phyloP scores from a whole-genome alignment of 2,113 vertebrate genomes.

The Rhizomys pruinosus region DNA sequence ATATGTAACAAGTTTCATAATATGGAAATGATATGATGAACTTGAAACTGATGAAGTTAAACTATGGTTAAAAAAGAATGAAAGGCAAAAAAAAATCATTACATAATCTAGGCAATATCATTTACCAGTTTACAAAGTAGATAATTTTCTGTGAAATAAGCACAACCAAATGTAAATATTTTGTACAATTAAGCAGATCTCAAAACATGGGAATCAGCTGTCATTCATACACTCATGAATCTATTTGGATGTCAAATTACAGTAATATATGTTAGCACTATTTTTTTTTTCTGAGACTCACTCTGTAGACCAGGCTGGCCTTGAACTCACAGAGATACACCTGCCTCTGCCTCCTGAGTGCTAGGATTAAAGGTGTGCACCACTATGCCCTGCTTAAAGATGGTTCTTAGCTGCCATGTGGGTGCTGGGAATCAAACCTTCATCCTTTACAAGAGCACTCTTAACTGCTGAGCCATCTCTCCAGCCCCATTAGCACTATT shows the following conservation, averaged over 20 bases:
- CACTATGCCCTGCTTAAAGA: too few relatives aligned
- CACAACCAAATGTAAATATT: background rate
- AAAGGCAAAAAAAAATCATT: constrained; percentile 42
- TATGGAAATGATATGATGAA: constrained; percentile 54
- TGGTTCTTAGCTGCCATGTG: too few relatives aligned
- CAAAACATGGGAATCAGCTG: background rate
- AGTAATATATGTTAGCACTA: background rate
- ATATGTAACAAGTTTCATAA: constrained; percentile 60
- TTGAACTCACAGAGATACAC: too few relatives aligned
- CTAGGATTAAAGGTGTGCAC: too few relatives aligned
- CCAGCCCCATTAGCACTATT: too few relatives aligned
- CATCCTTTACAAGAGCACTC: too few relatives aligned
- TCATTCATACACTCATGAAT: background rate
- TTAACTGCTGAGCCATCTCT: too few relatives aligned
- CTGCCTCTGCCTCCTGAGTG: too few relatives aligned
- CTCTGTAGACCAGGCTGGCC: too few relatives aligned
- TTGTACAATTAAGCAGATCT: background rate
- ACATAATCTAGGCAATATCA: constrained; percentile 31
- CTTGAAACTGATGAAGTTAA: constrained; percentile 70
- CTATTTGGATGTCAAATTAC: background rate
- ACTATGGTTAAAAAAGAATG: constrained; percentile 62
- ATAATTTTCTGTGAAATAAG: constrained; percentile 25
- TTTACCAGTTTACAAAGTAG: background rate
- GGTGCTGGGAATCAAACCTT: too few relatives aligned
- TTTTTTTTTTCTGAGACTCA: too few relatives aligned